Conservation (phyloP, 2,113 vertebrate species). For the Zosterops borbonicus region DNA sequence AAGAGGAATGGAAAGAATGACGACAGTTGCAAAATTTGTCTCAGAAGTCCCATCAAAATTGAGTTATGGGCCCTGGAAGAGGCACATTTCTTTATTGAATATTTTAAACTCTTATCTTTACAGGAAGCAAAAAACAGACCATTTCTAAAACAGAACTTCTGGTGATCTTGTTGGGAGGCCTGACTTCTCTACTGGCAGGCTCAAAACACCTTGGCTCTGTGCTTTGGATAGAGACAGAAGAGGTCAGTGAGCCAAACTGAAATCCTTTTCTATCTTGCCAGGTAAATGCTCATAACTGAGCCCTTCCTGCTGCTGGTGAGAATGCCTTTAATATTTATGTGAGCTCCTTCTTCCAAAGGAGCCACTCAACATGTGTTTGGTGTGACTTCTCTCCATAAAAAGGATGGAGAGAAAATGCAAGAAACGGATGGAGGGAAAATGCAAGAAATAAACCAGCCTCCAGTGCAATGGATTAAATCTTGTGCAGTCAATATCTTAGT, state of each 20-base stretch:
- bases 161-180: background rate
- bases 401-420: background rate
- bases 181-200: background rate
- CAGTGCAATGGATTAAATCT: background rate
- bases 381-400: background rate
- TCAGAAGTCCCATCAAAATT: background rate
- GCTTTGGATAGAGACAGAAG: background rate
- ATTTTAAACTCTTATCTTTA: constrained; percentile 21
- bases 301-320: background rate
- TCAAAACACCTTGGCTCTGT: background rate
- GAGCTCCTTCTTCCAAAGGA: background rate
- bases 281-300: background rate
- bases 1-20: constrained; percentile 38
- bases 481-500: background rate
- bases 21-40: background rate
- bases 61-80: background rate
- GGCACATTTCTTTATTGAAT: background rate
- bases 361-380: background rate
- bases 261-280: constrained; percentile 5
- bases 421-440: background rate
- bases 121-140: background rate
- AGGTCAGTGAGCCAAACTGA: background rate
- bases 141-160: constrained; percentile 19
- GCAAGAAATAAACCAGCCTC: background rate
- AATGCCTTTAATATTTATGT: background rate